These are phyloP conservation scores for Liasis olivaceus DNA, from an alignment of 2,797 vertebrate genomes.

Conservation along the genomic window DNA sequence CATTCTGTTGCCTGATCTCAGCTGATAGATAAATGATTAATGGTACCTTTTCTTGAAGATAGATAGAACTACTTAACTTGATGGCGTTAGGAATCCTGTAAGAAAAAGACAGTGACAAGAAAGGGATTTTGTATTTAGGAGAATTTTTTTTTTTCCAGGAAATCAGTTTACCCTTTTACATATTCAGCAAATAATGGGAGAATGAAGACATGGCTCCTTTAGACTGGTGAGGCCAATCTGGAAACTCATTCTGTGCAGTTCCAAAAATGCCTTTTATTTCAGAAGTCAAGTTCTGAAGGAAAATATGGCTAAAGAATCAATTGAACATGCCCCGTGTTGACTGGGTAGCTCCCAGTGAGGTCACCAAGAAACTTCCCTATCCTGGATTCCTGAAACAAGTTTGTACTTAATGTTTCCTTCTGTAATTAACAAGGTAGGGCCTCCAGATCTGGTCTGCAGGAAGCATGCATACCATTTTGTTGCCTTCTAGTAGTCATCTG, in stretches of 20 bases:
- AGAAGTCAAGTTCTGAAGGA: no score
- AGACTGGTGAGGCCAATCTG: not conserved
- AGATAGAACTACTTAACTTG: not conserved
- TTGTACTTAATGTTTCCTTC: not conserved
- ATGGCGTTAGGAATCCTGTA: not conserved
- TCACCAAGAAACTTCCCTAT: not conserved
- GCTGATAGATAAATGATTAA: not conserved
- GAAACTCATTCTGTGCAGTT: not conserved
- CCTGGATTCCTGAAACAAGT: not conserved
- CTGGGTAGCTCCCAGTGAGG: not conserved
- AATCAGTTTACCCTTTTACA: not conserved
- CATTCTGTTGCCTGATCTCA: not conserved
- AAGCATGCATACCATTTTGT: not conserved
- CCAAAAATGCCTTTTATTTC: not conserved
- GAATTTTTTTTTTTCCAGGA: accelerated
- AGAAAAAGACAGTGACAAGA: not conserved
- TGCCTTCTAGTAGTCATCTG: not conserved
- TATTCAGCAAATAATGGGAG: not conserved
- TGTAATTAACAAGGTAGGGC: not conserved
- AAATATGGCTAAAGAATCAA: not conserved
- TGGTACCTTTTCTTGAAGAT: not conserved
- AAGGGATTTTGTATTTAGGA: not conserved
- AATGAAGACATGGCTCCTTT: not conserved
- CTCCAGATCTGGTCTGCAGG: not conserved
- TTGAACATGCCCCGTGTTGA: not conserved